A percentile compares a stretch with the other conserved stretches of the same genome.
These are phyloP conservation scores for Porites rus DNA, from an alignment of 92 coral and sea anemone genomes.

Conservation along the genomic window DNA sequence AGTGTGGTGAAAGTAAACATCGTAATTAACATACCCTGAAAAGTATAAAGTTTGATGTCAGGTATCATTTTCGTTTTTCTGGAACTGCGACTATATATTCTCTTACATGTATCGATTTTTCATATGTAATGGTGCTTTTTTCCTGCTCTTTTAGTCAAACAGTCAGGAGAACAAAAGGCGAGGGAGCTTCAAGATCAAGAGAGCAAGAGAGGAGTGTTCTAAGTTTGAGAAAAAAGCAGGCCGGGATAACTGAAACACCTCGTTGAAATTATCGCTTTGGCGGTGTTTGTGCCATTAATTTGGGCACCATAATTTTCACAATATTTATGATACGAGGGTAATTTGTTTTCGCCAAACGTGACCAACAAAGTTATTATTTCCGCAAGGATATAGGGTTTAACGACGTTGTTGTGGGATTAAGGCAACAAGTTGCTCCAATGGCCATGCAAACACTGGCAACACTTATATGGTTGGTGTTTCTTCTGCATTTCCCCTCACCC, in stretches of 20 bases:
- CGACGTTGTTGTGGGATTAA: slow-evolving; percentile 25
- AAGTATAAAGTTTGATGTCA: slow-evolving; percentile 19
- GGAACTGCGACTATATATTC: background rate
- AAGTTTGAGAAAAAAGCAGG: no score
- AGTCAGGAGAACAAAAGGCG: background rate
- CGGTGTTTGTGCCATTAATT: background rate
- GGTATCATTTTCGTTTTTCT: slow-evolving; percentile 17
- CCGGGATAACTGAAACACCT: background rate
- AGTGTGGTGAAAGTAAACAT: background rate
- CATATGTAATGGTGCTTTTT: background rate
- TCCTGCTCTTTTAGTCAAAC: background rate
- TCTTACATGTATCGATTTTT: background rate
- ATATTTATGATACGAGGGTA: background rate
- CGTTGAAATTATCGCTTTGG: background rate
- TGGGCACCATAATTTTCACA: no score
- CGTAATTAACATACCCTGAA: slow-evolving; percentile 29
- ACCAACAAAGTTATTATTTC: background rate
- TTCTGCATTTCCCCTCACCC: slow-evolving; percentile 13
- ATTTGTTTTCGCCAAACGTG: background rate
- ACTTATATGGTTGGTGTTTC: background rate
- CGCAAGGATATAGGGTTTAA: background rate
- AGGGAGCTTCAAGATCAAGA: background rate
- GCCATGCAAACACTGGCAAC: slow-evolving; percentile 12
- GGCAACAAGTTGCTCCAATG: background rate
- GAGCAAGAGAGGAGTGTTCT: background rate